Base-by-base conservation (phyloP, 2,797 vertebrate species). In the Adelosebastes latens region DNA sequence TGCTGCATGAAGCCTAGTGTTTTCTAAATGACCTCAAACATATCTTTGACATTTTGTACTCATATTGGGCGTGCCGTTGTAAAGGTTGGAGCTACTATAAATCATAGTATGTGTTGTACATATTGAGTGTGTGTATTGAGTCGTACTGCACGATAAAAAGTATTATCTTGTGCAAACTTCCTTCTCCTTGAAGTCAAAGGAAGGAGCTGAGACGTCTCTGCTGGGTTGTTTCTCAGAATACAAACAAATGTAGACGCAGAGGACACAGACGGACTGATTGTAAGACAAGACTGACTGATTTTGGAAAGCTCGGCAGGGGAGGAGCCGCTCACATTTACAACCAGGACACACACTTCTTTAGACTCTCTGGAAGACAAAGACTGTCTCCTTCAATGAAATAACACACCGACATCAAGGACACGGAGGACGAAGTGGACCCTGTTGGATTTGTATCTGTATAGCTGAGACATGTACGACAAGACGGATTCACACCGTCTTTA, bases 191-290 rank as follows among this genome's bases (percentile, higher is more conserved):
- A 73, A 77, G 24, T 22, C 8, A 65, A 68, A 80, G 20, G 79
- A 65, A 80, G 14, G 39, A 63, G 36, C 42, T 59, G 29, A 77
- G 52, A 49, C 60, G 32, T 55, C 62, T 66, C 72, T 27, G 70
- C 58, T 64, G 34, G 24, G 53, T 31, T 62, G 52, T 49, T 74
- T 73, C 52, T 32, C 49, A 71, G 73, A 84, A 85, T 49, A 58
- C n/a, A 4, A 73, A 83, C 13, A 1, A 68, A 79, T 76, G 32
- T 49, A 53, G 53, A 25, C 8, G 14, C 49, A 53, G 61, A 75
- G 76, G 79, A 67, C 73, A 70, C 53, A 77, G 62, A 71, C 53
- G 32, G 72, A 71, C 77, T 75, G 72, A 82, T 88, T 76, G 76
- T 62, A 70, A 42, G 53, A 89, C 67, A 14, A 78, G 67, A 71